Conservation (phyloP, 2,797 vertebrate species). For the Sebastes kiyomatsui region DNA sequence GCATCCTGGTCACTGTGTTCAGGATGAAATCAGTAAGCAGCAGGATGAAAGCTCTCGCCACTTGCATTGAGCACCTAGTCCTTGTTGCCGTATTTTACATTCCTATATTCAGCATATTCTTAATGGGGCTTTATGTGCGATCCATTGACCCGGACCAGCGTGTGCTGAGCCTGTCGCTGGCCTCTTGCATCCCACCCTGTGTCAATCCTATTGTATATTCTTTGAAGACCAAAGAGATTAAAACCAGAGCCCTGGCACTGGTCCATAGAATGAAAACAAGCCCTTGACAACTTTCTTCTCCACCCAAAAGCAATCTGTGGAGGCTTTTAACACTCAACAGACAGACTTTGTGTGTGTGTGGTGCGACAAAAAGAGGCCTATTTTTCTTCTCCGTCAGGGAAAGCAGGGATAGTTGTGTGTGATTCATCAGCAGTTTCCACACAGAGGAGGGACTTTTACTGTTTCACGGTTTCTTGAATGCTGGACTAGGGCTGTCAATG, state of each 20-base stretch:
- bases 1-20: slow-evolving; percentile 64
- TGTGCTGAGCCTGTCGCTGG: slow-evolving; percentile 63
- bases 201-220: slow-evolving; percentile 73
- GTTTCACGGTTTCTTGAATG: not conserved
- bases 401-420: not conserved
- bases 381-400: not conserved
- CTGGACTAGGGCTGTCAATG: rapidly evolving
- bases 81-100: slow-evolving; percentile 70
- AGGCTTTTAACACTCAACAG: not conserved
- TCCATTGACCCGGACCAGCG: slow-evolving; percentile 55
- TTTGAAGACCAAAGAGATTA: slow-evolving; percentile 73
- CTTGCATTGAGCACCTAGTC: slow-evolving; percentile 67
- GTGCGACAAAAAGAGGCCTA: no score
- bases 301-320: not conserved
- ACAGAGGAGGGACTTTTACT: not conserved
- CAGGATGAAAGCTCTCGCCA: slow-evolving; percentile 60
- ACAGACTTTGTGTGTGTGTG: no score
- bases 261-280: slow-evolving; percentile 9
- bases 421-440: not conserved
- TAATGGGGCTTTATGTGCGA: slow-evolving; percentile 46
- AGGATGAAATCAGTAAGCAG: slow-evolving; percentile 63
- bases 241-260: slow-evolving; percentile 23
- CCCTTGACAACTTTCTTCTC: not conserved
- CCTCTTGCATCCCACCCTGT: slow-evolving; percentile 66
- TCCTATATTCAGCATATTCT: slow-evolving; percentile 56